Evolutionary conservation across 2,888 invertebrate species (phyloP).

Genomic region (Polydrusus tereticollis): DNA sequence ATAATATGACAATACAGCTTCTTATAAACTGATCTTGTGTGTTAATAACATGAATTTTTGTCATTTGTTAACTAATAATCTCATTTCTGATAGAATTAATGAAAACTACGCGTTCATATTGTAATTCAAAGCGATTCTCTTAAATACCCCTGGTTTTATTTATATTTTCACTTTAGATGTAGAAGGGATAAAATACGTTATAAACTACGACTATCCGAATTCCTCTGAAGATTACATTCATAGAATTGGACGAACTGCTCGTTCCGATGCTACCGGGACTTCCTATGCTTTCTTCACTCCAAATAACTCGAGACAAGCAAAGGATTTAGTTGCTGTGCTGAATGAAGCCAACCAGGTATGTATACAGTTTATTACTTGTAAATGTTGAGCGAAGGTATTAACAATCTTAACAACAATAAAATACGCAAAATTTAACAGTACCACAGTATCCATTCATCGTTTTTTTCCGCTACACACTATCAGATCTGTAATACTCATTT

Average conservation of each 20-base stretch:
- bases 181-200: constrained; percentile 95
- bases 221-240: constrained; percentile 97
- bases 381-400: not conserved
- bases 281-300: constrained; percentile 97
- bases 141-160: not conserved
- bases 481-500: no score
- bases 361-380: not conserved
- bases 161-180: constrained; percentile 81
- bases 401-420: not conserved
- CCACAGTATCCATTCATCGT: no score
- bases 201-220: constrained; percentile 97
- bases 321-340: constrained; percentile 89
- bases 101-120: no score
- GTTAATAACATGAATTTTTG: no score
- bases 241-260: constrained; percentile 93
- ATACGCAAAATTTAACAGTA: no score
- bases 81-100: no score
- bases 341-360: constrained; percentile 90
- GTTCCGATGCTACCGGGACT: constrained; percentile 89
- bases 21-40: no score
- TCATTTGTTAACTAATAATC: no score
- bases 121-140: no score
- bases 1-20: no score
- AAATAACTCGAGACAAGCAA: constrained; percentile 88
- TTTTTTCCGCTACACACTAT: no score